Evolutionary conservation across 2,113 vertebrate species (phyloP).

Genomic region (Microtus montanus): DNA sequence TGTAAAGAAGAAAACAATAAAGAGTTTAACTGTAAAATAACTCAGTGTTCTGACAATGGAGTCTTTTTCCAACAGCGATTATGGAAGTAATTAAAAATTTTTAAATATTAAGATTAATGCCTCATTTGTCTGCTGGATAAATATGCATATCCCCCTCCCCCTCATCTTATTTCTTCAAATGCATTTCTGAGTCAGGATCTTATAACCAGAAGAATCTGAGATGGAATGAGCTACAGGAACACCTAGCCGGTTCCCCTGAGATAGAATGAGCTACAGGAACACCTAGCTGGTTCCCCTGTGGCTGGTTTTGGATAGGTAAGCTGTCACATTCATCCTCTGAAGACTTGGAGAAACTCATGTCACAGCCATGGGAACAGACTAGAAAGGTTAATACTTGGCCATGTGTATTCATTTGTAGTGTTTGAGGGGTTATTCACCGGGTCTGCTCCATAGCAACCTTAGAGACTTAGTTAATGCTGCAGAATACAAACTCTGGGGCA

Average conservation of each 20-base stretch:
- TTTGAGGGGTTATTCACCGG: not conserved
- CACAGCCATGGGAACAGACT: not conserved
- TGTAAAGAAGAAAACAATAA: conserved; percentile 66
- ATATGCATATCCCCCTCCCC: not conserved
- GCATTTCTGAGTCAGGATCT: conserved; percentile 19
- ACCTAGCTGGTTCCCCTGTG: not conserved
- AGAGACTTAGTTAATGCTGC: not conserved
- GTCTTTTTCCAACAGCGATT: conserved; percentile 14
- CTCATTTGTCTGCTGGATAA: conserved; percentile 45
- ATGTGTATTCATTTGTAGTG: not conserved
- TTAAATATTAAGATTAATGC: conserved; percentile 1
- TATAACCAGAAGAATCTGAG: not conserved
- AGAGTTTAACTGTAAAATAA: conserved; percentile 44
- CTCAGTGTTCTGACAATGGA: conserved; percentile 12
- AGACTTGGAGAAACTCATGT: not conserved
- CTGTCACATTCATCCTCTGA: not conserved
- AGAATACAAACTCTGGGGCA: not conserved
- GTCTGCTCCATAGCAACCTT: not conserved
- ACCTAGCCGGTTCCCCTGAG: not conserved
- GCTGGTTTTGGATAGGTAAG: not conserved
- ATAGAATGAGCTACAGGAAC: too few relatives aligned
- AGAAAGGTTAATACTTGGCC: not conserved
- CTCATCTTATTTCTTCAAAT: not conserved
- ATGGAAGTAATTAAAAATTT: conserved; percentile 46
- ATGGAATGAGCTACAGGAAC: not conserved